Conservation (phyloP, 2,113 vertebrate species). For the Dermatemys mawii region DNA sequence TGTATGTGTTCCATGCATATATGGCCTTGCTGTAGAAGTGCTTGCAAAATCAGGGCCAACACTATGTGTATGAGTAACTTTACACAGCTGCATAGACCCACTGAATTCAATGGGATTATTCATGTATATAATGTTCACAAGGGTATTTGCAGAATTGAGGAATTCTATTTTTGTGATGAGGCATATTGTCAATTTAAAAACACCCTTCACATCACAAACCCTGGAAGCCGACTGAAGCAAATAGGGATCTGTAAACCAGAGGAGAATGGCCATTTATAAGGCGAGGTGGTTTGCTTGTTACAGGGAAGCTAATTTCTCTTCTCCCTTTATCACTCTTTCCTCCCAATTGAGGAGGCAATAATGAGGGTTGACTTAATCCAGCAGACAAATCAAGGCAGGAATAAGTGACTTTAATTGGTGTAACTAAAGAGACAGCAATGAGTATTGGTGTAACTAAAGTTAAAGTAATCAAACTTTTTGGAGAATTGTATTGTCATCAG, state of each 20-base stretch:
- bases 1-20: neutral
- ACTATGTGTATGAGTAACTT: neutral
- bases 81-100: neutral
- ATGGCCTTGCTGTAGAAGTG: neutral
- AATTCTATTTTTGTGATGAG: neutral
- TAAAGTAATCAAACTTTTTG: neutral
- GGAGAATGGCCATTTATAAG: neutral
- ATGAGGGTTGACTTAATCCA: conserved; percentile 31
- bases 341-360: conserved; percentile 45
- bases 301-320: neutral
- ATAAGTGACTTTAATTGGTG: neutral
- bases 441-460: neutral
- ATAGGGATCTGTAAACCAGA: neutral
- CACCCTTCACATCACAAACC: neutral
- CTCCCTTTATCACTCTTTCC: neutral
- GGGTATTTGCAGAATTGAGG: neutral
- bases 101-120: neutral
- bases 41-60: neutral
- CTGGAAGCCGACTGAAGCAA: neutral
- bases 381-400: neutral
- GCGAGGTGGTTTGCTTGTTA: neutral
- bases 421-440: neutral
- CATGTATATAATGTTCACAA: neutral
- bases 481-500: conserved; percentile 14
- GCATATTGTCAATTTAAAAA: neutral